phyloP scores from a whole-genome alignment of 2,113 vertebrate species.

The Eupsittula cactorum region DNA sequence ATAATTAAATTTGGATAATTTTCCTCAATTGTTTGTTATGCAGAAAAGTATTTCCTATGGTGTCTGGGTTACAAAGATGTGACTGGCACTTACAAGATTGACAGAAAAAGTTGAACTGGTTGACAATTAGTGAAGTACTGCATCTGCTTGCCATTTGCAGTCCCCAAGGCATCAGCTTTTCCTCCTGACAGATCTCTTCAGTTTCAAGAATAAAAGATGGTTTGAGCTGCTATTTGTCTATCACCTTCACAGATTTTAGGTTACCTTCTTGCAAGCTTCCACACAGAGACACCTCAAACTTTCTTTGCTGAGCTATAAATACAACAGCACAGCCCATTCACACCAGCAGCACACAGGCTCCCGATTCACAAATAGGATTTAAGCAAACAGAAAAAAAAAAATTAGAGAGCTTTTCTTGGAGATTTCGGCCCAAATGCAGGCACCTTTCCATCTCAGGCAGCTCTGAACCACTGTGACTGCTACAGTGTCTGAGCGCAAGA shows the following conservation, averaged over 20 bases:
- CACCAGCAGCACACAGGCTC: neutral
- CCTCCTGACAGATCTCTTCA: neutral
- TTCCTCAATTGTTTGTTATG: neutral
- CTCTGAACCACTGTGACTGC: neutral
- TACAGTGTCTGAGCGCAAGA: neutral
- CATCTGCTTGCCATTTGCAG: neutral
- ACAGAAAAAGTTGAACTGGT: neutral
- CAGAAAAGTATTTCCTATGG: neutral
- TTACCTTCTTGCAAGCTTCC: neutral
- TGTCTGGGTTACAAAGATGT: neutral
- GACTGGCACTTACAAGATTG: neutral
- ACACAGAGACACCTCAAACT: neutral
- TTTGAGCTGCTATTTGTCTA: neutral
- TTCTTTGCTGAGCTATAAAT: neutral
- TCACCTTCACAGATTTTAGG: neutral
- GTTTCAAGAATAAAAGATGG: neutral
- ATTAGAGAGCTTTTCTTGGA: neutral
- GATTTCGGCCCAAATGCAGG: neutral
- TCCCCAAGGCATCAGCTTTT: neutral
- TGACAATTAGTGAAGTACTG: neutral
- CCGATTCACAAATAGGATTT: neutral
- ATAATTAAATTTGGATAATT: neutral
- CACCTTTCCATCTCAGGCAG: neutral
- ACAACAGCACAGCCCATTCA: neutral
- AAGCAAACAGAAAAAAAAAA: neutral